Percentiles rank a stretch among this genome's conserved stretches.
Conservation (phyloP, 2,888 invertebrate species). For the Entomobrya multifasciata region DNA sequence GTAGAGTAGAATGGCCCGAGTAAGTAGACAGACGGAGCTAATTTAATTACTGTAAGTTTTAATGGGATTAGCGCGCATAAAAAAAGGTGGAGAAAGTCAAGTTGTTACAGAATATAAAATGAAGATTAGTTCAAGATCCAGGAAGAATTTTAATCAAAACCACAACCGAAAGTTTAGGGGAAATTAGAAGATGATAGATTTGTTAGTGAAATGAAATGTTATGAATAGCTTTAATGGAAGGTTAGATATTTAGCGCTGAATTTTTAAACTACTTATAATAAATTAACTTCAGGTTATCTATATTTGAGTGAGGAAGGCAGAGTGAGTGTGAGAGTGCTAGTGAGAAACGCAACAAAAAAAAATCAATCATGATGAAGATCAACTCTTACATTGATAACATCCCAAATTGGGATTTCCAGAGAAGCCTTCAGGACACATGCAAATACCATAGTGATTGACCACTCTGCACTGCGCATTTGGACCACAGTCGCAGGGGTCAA, state of each 20-base stretch:
- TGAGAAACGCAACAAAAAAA: slow-evolving; percentile 45
- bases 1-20: slow-evolving; percentile 29
- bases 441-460: slow-evolving; percentile 84
- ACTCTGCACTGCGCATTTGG: slow-evolving; percentile 91
- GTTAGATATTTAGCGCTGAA: background rate
- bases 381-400: slow-evolving; percentile 86
- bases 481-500: slow-evolving; percentile 83
- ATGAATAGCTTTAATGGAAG: slow-evolving; percentile 41
- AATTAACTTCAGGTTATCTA: no score
- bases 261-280: no score
- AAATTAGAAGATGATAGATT: no score
- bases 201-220: no score
- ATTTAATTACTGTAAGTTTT: background rate
- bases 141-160: no score
- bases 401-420: slow-evolving; percentile 92
- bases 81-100: background rate
- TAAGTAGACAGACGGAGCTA: background rate
- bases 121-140: background rate
- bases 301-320: slow-evolving; percentile 30
- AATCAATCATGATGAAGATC: slow-evolving; percentile 22
- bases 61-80: background rate
- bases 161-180: no score
- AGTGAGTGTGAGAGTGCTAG: slow-evolving; percentile 62
- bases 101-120: background rate
- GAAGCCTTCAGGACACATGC: slow-evolving; percentile 85